phyloP scores from a whole-genome alignment of 2,888 invertebrate species.

The Agrochola lota region DNA sequence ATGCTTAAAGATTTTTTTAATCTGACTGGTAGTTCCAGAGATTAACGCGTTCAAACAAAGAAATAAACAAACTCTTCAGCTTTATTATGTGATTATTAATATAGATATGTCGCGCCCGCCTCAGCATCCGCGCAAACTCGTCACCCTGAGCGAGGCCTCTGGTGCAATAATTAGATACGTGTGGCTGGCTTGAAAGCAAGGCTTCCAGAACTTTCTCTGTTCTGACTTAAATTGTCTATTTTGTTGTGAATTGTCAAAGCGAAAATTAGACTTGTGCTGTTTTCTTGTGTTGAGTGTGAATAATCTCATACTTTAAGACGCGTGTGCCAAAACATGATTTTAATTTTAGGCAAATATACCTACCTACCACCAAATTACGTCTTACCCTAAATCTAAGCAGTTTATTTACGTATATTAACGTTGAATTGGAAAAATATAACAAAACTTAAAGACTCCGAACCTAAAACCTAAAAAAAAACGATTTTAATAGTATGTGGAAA shows the following conservation, averaged over 20 bases:
- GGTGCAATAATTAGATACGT: slow-evolving; percentile 58
- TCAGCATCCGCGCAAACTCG: neutral
- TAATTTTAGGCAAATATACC: neutral
- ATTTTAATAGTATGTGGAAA: neutral
- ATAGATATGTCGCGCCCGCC: neutral
- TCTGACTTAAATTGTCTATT: slow-evolving; percentile 52
- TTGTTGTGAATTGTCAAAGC: slow-evolving; percentile 40
- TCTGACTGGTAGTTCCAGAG: no score
- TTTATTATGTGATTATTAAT: no score
- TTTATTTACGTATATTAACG: neutral
- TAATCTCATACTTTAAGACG: neutral
- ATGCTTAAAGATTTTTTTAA: no score
- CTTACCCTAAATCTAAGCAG: neutral
- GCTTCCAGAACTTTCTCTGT: slow-evolving; percentile 44
- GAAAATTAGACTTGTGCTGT: slow-evolving; percentile 35
- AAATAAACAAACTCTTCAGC: no score
- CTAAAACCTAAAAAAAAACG: no score
- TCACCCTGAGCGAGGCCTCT: neutral
- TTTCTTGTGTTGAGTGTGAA: slow-evolving; percentile 4
- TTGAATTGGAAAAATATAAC: no score
- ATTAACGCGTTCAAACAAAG: no score
- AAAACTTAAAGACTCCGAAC: no score
- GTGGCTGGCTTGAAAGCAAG: slow-evolving; percentile 36
- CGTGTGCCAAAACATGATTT: neutral
- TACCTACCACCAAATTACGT: neutral